Conservation (phyloP, 2,113 vertebrate genomes). For the Protobothrops mucrosquamatus region DNA sequence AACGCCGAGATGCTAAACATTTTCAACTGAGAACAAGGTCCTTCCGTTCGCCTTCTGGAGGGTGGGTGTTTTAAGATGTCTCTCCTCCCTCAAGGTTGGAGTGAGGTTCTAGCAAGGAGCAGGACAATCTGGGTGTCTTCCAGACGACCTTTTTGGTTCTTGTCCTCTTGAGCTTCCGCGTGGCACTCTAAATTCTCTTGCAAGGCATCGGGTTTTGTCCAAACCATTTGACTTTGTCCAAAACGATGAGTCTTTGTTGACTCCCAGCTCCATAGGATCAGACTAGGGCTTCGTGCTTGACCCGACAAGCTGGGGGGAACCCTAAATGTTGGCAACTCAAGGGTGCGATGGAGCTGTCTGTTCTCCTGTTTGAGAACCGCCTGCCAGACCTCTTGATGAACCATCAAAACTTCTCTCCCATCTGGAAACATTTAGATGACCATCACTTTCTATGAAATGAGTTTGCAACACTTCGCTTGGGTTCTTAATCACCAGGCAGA, state of each 20-base stretch:
- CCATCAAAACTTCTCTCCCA: background rate
- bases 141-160: background rate
- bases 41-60: background rate
- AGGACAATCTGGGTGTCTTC: background rate
- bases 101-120: background rate
- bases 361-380: slow-evolving; percentile 1
- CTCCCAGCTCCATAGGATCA: background rate
- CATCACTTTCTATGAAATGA: background rate
- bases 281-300: background rate
- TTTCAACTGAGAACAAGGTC: background rate
- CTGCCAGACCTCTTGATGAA: background rate
- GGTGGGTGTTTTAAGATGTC: background rate
- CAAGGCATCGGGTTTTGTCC: background rate
- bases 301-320: background rate
- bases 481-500: slow-evolving; percentile 11
- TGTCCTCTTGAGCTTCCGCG: background rate
- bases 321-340: background rate
- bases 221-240: background rate
- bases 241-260: too few relatives aligned
- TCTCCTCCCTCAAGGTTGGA: background rate
- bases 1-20: background rate
- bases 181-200: background rate
- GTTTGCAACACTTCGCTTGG: background rate
- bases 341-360: background rate
- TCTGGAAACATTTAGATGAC: slow-evolving; percentile 18